phyloP scores from a whole-genome alignment of 2,888 invertebrate genomes.

The Exocentrus adspersus region DNA sequence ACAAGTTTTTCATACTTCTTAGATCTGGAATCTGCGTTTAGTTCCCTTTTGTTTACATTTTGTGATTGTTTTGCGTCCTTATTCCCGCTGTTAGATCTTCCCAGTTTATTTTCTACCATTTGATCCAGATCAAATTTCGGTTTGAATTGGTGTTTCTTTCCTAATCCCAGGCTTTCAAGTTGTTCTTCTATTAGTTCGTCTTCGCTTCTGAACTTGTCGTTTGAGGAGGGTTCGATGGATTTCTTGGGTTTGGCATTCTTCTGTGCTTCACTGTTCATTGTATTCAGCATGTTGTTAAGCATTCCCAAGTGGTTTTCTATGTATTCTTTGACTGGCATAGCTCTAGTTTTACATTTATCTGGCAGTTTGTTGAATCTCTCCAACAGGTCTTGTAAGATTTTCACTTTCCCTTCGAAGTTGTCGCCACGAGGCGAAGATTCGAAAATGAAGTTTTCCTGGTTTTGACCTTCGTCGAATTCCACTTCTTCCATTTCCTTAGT shows the following conservation, averaged over 20 bases:
- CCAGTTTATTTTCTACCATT: slow-evolving; percentile 36
- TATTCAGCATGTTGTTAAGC: slow-evolving; percentile 42
- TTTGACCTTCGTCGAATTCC: slow-evolving; percentile 40
- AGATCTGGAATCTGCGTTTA: slow-evolving; percentile 29
- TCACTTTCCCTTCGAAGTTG: slow-evolving; percentile 43
- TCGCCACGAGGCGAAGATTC: slow-evolving; percentile 37
- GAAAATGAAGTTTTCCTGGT: slow-evolving; percentile 48
- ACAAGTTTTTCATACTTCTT: slow-evolving; percentile 53
- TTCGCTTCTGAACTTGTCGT: not conserved
- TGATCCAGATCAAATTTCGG: slow-evolving; percentile 49
- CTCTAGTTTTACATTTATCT: slow-evolving; percentile 53
- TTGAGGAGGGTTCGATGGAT: not conserved
- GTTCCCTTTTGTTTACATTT: slow-evolving; percentile 19
- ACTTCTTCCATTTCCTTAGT: slow-evolving; percentile 48
- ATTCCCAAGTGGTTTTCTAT: slow-evolving; percentile 56
- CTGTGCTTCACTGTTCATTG: not conserved
- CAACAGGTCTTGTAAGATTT: slow-evolving; percentile 51
- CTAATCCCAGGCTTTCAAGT: slow-evolving; percentile 51
- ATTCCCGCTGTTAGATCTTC: not conserved
- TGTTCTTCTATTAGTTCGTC: slow-evolving; percentile 45
- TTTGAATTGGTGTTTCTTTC: slow-evolving; percentile 43
- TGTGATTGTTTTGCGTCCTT: slow-evolving; percentile 10
- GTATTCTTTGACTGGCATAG: slow-evolving; percentile 58
- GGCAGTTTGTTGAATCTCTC: slow-evolving; percentile 56
- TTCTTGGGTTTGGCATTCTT: not conserved